phyloP scores from a whole-genome alignment of 2,113 vertebrate genomes.

The Zosterops hypoxanthus region DNA sequence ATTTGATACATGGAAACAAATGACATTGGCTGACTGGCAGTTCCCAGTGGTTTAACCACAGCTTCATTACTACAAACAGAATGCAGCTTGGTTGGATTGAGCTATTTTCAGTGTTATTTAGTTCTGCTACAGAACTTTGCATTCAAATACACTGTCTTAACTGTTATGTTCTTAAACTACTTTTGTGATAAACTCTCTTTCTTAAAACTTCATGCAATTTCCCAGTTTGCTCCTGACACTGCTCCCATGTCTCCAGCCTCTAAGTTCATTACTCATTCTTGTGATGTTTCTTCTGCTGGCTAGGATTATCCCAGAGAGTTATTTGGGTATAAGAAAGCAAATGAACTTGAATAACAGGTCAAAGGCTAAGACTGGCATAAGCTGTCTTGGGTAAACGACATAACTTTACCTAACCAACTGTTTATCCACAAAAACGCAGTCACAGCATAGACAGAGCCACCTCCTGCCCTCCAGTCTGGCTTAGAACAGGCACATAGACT shows the following conservation, averaged over 20 bases:
- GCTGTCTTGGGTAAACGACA: neutral
- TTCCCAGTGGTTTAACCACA: neutral
- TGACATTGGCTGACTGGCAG: neutral
- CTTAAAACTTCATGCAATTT: neutral
- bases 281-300: neutral
- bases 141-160: neutral
- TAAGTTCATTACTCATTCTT: neutral
- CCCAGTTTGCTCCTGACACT: neutral
- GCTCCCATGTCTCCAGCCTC: neutral
- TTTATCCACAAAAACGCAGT: neutral
- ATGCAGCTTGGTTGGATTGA: neutral
- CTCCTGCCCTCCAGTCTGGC: neutral
- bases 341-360: neutral
- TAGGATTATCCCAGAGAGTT: neutral
- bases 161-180: neutral
- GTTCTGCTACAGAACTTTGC: neutral
- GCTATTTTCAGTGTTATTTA: neutral
- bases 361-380: neutral
- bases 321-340: neutral
- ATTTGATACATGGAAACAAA: neutral
- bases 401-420: neutral
- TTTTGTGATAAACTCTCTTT: neutral
- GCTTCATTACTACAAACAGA: neutral
- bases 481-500: neutral
- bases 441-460: neutral